Percentiles rank a stretch among this genome's conserved stretches.
These are phyloP conservation scores for Picus viridis DNA, from an alignment of 2,797 vertebrate species.

Conservation along the genomic window DNA sequence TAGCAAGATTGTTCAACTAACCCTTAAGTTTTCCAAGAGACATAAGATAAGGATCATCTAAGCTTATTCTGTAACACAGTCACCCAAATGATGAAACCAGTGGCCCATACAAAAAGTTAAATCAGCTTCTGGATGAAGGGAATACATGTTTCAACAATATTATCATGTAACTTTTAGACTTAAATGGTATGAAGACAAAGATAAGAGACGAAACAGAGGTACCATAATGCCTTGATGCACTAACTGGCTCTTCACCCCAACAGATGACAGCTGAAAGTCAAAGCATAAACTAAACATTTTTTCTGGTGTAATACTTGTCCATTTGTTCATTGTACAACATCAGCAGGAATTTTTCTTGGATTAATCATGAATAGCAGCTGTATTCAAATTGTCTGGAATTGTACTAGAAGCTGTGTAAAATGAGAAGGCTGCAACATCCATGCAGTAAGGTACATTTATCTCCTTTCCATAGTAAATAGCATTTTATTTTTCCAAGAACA, in stretches of 20 bases:
- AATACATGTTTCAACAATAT: slow-evolving; percentile 18
- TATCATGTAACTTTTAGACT: not conserved
- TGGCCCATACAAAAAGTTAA: slow-evolving; percentile 19
- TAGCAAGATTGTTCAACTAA: slow-evolving; percentile 38
- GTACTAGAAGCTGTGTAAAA: not conserved
- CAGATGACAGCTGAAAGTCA: not conserved
- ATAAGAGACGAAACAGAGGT: not conserved
- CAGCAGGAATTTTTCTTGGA: not conserved
- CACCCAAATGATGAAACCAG: slow-evolving; percentile 28
- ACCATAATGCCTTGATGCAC: not conserved
- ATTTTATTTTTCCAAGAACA: slow-evolving; percentile 4
- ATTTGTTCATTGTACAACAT: not conserved
- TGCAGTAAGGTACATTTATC: not conserved
- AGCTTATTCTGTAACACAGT: slow-evolving; percentile 25
- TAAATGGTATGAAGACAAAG: not conserved
- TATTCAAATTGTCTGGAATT: not conserved
- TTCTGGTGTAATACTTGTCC: not conserved
- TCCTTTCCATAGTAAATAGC: not conserved
- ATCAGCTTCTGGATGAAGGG: slow-evolving; percentile 22
- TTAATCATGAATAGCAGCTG: not conserved
- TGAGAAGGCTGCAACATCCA: not conserved
- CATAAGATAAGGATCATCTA: slow-evolving; percentile 13
- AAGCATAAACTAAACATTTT: not conserved
- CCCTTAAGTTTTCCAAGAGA: slow-evolving; percentile 31
- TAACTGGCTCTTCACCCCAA: not conserved